These are phyloP conservation scores for Ochropleura leucogaster DNA, from an alignment of 2,888 invertebrate species.

Conservation along the genomic window DNA sequence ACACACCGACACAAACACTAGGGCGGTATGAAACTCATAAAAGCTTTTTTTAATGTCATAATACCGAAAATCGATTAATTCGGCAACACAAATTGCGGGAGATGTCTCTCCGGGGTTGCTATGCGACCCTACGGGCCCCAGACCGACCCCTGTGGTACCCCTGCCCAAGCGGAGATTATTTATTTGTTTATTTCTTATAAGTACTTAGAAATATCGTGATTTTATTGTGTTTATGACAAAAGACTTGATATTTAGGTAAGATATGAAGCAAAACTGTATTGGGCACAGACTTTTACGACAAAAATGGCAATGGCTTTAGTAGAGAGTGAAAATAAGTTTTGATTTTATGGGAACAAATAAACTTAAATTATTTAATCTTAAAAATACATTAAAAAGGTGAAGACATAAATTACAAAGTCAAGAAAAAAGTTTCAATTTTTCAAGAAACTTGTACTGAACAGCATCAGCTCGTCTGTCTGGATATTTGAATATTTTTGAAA, in stretches of 20 bases:
- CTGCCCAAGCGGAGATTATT: conserved; percentile 48
- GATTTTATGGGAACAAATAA: background rate
- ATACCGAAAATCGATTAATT: conserved; percentile 61
- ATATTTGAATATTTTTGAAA: background rate
- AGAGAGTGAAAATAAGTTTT: background rate
- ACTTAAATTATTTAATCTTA: background rate
- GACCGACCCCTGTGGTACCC: conserved; percentile 46
- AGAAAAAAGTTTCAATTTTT: background rate
- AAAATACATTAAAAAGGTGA: background rate
- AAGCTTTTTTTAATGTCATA: conserved; percentile 53
- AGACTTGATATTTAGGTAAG: background rate
- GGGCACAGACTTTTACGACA: background rate
- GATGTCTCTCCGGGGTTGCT: conserved; percentile 63
- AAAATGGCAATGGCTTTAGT: background rate
- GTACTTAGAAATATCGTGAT: conserved; percentile 24
- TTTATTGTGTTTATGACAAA: conserved; percentile 34
- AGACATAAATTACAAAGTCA: background rate
- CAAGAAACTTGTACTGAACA: background rate
- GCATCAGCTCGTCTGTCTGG: background rate
- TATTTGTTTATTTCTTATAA: conserved; percentile 59
- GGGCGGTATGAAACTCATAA: conserved; percentile 22
- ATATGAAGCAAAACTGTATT: background rate
- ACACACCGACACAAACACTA: conserved; percentile 10
- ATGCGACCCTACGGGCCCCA: conserved; percentile 49
- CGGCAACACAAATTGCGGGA: conserved; percentile 52